Base-by-base conservation (phyloP, 2,888 invertebrate species). In the Gastracanthus pulcherrimus region DNA sequence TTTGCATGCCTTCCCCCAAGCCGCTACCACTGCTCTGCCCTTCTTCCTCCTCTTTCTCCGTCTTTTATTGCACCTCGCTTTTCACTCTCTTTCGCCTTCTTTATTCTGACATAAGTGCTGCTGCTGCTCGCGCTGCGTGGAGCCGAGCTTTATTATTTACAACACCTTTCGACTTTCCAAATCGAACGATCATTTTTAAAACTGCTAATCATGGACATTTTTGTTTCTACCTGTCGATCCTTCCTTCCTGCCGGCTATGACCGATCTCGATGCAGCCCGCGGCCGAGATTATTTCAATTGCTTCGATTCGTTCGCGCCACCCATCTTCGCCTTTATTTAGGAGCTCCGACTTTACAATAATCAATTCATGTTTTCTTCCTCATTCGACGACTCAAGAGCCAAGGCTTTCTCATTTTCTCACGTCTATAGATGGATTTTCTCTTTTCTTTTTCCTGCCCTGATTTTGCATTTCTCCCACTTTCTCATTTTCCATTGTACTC, bases 81-180 rank as follows among this genome's bases (percentile, higher is more conserved):
- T 34, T 77, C 58, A 48, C 70, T 69, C 62, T 70, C 67, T 62
- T 77, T 77, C 26, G 71, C 58, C 66, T 60, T 78, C 69, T 78
- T 78, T 71, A 71, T 78, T 64, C 26, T 3, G 11, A 23, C 64
- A 64, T 62, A 77, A 70, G 70, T 71, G 41, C 11, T 66, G 34
- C 26, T 19, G 34, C 38, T 19, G 6, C 16, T 58, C 55, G 11
- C 26, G 16, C 51, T 23, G n/a, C 4, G 0, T n/a, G 6, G 1
- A 1, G n/a, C n/a, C n/a, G n/a, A n/a, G n/a, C n/a, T 29, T 60
- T 69, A 58, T 69, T 76, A 69, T 60, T 60, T 58, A 58, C 38
- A 41, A 6, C 58, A 13, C 48, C 13, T 23, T 26, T 19, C 29
- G 6, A 26, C 4, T 51, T 51, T 72, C 45, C 19, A 31, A 72